Evolutionary conservation across 2,888 invertebrate species (phyloP).

Genomic region (Andrena chrysosceles): DNA sequence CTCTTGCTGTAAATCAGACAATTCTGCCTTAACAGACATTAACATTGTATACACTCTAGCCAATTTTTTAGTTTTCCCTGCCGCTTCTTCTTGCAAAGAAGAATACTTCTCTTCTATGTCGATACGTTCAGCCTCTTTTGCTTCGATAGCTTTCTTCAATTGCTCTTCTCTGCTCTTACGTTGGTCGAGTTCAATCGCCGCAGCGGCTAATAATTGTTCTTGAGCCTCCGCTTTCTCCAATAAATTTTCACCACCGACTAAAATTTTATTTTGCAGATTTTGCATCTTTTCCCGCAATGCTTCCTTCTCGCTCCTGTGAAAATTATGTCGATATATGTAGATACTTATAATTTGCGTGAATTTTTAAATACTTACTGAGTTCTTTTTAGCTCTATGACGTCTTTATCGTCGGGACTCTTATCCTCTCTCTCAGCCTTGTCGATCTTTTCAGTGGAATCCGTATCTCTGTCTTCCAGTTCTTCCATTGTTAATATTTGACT

Average conservation of each 20-base stretch:
- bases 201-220: slow-evolving; percentile 94
- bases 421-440: slow-evolving; percentile 87
- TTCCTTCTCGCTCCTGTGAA: slow-evolving; percentile 90
- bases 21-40: slow-evolving; percentile 93
- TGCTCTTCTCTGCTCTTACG: slow-evolving; percentile 92
- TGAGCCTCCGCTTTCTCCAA: slow-evolving; percentile 98
- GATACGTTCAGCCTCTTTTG: slow-evolving; percentile 96
- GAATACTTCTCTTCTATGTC: slow-evolving; percentile 98
- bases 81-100: slow-evolving; percentile 96
- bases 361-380: slow-evolving; percentile 86
- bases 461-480: slow-evolving; percentile 86
- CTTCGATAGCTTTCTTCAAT: slow-evolving; percentile 92
- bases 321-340: slow-evolving; percentile 6
- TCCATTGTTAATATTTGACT: slow-evolving; percentile 85
- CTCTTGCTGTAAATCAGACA: slow-evolving; percentile 95
- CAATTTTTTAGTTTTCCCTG: slow-evolving; percentile 96
- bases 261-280: slow-evolving; percentile 96
- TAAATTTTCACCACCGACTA: slow-evolving; percentile 99
- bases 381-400: slow-evolving; percentile 89
- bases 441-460: slow-evolving; percentile 83
- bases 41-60: slow-evolving; percentile 95
- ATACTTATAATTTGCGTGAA: background rate
- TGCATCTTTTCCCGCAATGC: slow-evolving; percentile 93
- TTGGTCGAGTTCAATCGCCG: slow-evolving; percentile 92
- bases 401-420: slow-evolving; percentile 86